Evolutionary conservation across 2,888 invertebrate species (phyloP).

Genomic region (Dugesia japonica): DNA sequence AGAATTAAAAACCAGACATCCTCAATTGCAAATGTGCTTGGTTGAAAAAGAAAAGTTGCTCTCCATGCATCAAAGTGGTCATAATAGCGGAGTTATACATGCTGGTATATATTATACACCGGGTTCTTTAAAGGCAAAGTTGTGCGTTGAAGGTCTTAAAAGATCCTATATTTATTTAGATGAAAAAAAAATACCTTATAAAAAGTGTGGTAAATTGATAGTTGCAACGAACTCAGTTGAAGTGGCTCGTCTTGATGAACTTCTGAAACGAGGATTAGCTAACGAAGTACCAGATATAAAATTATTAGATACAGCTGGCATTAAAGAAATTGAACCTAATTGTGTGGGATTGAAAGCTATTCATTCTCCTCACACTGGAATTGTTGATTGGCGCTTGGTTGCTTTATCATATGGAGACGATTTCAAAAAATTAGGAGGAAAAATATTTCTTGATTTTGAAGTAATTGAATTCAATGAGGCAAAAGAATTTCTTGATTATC

Average conservation of each 20-base stretch:
- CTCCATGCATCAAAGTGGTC: constrained; percentile 57
- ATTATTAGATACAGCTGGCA: constrained; percentile 49
- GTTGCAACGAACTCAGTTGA: constrained; percentile 66
- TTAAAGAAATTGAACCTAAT: constrained; percentile 63
- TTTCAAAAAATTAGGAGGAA: constrained; percentile 63
- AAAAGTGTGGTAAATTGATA: constrained; percentile 82
- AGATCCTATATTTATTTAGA: constrained; percentile 65
- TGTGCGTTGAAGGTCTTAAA: constrained; percentile 67
- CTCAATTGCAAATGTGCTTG: constrained; percentile 64
- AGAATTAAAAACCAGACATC: constrained; percentile 64
- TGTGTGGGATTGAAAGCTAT: constrained; percentile 59
- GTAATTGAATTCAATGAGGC: constrained; percentile 56
- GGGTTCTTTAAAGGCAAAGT: constrained; percentile 74
- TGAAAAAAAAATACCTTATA: constrained; percentile 69
- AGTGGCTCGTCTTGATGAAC: constrained; percentile 57
- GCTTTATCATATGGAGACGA: constrained; percentile 66
- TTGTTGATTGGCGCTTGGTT: constrained; percentile 74
- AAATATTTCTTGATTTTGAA: constrained; percentile 61
- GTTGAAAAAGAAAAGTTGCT: constrained; percentile 73
- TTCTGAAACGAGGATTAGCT: constrained; percentile 64
- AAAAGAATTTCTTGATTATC: constrained; percentile 36
- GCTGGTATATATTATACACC: constrained; percentile 59
- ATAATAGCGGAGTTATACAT: constrained; percentile 88
- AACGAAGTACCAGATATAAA: constrained; percentile 62
- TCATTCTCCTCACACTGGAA: constrained; percentile 91